Percentiles rank a stretch among this genome's conserved stretches.
phyloP scores from a whole-genome alignment of 2,113 vertebrate genomes.

The Pollimyrus isidori region DNA sequence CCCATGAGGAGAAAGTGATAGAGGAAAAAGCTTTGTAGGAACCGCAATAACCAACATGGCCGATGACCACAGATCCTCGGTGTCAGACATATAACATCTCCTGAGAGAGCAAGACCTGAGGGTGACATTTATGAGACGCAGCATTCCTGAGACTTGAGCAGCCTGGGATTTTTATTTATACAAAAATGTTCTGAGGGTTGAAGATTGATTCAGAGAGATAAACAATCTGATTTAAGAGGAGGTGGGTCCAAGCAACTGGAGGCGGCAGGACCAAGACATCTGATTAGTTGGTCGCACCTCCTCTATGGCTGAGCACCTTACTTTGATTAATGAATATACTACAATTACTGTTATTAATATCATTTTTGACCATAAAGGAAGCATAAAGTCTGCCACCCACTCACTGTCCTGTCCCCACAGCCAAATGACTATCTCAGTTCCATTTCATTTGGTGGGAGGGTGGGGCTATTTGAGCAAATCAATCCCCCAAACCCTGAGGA shows the following conservation, averaged over 20 bases:
- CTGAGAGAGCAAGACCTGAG: neutral
- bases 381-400: conserved; percentile 7
- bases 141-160: neutral
- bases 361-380: neutral
- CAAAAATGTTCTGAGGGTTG: neutral
- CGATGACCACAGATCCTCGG: neutral
- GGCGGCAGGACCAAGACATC: neutral
- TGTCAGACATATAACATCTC: neutral
- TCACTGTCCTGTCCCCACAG: neutral
- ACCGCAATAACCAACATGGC: neutral
- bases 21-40: neutral
- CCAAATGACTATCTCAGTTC: neutral
- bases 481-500: neutral
- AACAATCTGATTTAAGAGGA: neutral
- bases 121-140: neutral
- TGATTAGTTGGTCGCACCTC: neutral
- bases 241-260: neutral
- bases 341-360: neutral
- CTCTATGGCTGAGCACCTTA: neutral
- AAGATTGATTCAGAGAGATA: neutral
- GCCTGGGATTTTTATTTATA: neutral
- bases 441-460: neutral
- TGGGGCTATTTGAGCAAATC: neutral
- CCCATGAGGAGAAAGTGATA: neutral
- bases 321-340: neutral